phyloP scores from a whole-genome alignment of 2,888 invertebrate species.

The Drosophila histrio region DNA sequence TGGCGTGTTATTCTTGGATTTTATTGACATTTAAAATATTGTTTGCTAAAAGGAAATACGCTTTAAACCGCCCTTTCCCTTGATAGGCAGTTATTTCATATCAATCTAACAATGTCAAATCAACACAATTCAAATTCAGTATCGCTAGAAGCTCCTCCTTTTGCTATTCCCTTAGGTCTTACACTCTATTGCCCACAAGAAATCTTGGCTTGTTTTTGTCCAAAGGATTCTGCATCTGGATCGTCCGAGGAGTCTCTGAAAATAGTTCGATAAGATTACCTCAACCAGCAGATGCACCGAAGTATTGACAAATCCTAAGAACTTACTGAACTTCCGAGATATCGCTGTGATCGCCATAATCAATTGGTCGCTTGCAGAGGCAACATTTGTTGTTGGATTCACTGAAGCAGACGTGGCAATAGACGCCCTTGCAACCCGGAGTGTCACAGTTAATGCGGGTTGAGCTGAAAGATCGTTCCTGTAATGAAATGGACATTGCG shows the following conservation, averaged over 20 bases:
- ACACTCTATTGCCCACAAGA: neutral
- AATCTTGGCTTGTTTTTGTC: neutral
- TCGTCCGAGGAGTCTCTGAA: conserved; percentile 81
- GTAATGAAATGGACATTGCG: conserved; percentile 1
- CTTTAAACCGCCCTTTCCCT: neutral
- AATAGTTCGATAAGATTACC: neutral
- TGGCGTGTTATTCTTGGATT: too few species aligned
- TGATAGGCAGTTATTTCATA: neutral
- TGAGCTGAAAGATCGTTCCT: conserved; percentile 49
- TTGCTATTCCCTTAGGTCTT: neutral
- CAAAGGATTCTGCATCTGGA: conserved; percentile 40
- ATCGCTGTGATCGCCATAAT: conserved; percentile 92
- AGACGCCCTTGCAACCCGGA: conserved; percentile 88
- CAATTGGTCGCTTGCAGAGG: conserved; percentile 90
- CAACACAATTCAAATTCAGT: neutral
- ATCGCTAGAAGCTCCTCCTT: neutral
- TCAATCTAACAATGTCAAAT: neutral
- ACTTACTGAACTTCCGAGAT: conserved; percentile 90
- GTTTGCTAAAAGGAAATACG: neutral
- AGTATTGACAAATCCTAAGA: neutral
- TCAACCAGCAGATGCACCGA: neutral
- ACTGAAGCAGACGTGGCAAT: conserved; percentile 89
- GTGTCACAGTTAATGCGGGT: conserved; percentile 85
- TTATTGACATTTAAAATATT: too few species aligned
- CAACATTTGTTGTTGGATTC: conserved; percentile 91